phyloP scores from a whole-genome alignment of 2,797 vertebrate genomes.

The Gobio occitaniae region DNA sequence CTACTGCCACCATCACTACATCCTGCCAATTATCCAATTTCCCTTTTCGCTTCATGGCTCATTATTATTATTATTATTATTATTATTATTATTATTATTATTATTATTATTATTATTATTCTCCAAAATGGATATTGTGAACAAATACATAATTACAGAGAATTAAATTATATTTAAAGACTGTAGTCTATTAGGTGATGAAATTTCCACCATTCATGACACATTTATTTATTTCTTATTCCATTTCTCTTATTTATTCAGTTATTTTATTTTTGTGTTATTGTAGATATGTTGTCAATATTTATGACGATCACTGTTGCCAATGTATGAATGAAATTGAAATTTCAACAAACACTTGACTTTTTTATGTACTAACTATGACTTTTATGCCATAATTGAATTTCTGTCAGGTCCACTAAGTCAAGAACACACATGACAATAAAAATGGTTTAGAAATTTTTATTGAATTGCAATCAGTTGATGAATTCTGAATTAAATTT shows the following conservation, averaged over 20 bases:
- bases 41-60: slow-evolving; percentile 54
- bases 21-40: slow-evolving; percentile 73
- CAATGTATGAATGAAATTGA: not conserved
- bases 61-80: slow-evolving; percentile 1
- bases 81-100: no score
- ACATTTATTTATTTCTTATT: not conserved
- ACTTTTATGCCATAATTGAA: not conserved
- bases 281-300: not conserved
- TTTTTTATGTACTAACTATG: not conserved
- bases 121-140: slow-evolving; percentile 36
- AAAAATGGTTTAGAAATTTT: no score
- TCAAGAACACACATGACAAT: no score
- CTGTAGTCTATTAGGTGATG: not conserved
- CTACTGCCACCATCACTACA: slow-evolving; percentile 56
- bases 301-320: no score
- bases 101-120: slow-evolving; percentile 22
- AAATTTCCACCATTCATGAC: not conserved
- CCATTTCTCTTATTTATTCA: not conserved
- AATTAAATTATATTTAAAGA: not conserved
- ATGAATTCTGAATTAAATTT: no score
- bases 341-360: not conserved
- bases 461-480: no score
- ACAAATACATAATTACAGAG: not conserved
- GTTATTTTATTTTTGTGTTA: not conserved
- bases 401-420: no score